Evolutionary conservation across 2,888 invertebrate genomes (phyloP), one percentile per base, ranked within the genome.

Genomic region (Drosophila rubida): DNA sequence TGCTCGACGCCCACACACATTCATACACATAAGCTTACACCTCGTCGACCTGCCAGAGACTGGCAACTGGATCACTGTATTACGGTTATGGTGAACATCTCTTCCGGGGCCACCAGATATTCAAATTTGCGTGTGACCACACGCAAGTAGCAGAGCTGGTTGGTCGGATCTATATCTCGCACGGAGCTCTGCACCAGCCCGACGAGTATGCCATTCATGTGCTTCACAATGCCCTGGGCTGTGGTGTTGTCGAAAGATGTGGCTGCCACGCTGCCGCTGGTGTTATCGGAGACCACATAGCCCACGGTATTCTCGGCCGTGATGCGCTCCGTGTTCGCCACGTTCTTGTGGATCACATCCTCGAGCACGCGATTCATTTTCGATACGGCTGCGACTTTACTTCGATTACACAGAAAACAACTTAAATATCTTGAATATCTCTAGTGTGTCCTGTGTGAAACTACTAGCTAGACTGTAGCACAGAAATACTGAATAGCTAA

Each of bases 91-190:
- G 90, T 91, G 63, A 91, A 91, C 2, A 89, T 77, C 0, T 86
- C 76, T 55, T 91, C 89, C 0, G 90, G 89, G 0, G 90, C 90
- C 23, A 92, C 80, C 8, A 91, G 76, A 65, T 88, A 90, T 64
- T 91, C 91, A 32, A 75, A 79, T 62, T 91, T 91, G 42, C 87
- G 84, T 7, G 92, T 91, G n/a, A 64, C 80, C n/a, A 91, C 83
- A 3, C 92, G 81, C 42, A 92, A 59, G 67, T 87, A 91, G 37
- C 68, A 75, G 8, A 91, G 77, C 51, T 90, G 84, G 61, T 91
- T 91, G 11, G 84, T 74, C 27, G 89, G 76, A 62, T 91, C 91
- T 14, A 91, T 51, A 66, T 91, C 92, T 0, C 91, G 86, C 2
- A 91, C 65, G 5, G 80, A 78, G 60, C 91, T 92, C 25, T 89